These are phyloP conservation scores for Lordiphosa collinella DNA, from an alignment of 1,140 invertebrate genomes.

Conservation along the genomic window DNA sequence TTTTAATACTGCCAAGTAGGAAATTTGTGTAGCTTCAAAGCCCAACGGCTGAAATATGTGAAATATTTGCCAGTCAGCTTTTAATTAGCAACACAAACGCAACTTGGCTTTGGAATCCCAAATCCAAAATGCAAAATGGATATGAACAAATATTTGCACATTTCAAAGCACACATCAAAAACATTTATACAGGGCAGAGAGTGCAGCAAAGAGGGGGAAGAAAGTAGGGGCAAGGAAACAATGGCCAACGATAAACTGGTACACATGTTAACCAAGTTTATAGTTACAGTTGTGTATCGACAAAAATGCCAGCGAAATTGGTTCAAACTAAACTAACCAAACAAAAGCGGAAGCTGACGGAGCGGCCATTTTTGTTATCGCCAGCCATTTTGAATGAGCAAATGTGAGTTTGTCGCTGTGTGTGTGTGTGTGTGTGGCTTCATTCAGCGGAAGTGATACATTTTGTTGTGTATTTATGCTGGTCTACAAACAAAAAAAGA, in stretches of 20 bases:
- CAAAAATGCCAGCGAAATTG: slow-evolving; percentile 29
- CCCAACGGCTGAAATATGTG: slow-evolving; percentile 20
- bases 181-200: slow-evolving; percentile 31
- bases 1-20: too few species aligned
- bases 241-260: slow-evolving; percentile 63
- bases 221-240: slow-evolving; percentile 20
- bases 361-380: slow-evolving; percentile 74
- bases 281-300: slow-evolving; percentile 33
- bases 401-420: slow-evolving; percentile 4
- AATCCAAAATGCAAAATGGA: slow-evolving; percentile 34
- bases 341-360: slow-evolving; percentile 64
- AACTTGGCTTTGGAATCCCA: slow-evolving; percentile 13
- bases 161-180: slow-evolving; percentile 66
- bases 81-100: slow-evolving; percentile 61
- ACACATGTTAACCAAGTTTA: slow-evolving; percentile 75
- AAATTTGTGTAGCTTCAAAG: slow-evolving; percentile 10
- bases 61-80: slow-evolving; percentile 60
- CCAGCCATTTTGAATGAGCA: slow-evolving; percentile 64
- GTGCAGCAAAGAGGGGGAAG: neutral
- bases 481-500: slow-evolving; percentile 18
- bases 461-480: slow-evolving; percentile 50
- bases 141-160: slow-evolving; percentile 72
- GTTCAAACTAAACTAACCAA: slow-evolving; percentile 66
- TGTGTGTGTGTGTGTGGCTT: slow-evolving; percentile 8
- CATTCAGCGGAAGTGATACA: slow-evolving; percentile 48